Base-by-base conservation (phyloP, 2,888 invertebrate species). In the Polyommatus icarus region DNA sequence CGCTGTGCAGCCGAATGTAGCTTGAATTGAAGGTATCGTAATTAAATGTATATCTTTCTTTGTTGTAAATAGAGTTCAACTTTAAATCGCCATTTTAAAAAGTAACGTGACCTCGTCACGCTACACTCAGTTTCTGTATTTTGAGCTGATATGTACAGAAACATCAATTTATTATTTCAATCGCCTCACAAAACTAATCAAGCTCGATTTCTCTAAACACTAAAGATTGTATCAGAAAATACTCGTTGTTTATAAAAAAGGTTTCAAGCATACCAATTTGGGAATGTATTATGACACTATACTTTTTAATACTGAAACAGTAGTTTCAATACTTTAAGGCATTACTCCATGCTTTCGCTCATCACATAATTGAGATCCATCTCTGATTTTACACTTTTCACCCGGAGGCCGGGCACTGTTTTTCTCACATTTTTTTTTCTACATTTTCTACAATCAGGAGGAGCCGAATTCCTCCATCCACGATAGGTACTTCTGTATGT, bases 401-500 rank as follows among this genome's bases (percentile, higher is more conserved):
- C 54, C 54, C 18, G 54, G 5, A 54, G 54, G 54, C 12, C 54
- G 18, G 54, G 40, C 18, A 36, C 24, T 36, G 57, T 77, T 79
- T 78, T 57, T 76, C 76, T 78, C 76, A 77, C 67, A 57, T 57
- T 77, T 71, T 57, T 77, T 71, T 72, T 50, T 77, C 76, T 20
- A 73, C 71, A 78, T 80, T 80, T 82, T 84, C 82, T 80, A 87
- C 86, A 93, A 96, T 97, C 96, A 98, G 86, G 97, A 97, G 79
- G 98, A 98, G 78, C 99, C 99, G 87, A 98, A 99, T 91, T 99
- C 99, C 71, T 95, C 96, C 98, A 99, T 99, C 99, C 99, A 99
- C 85, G 97, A 96, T 85, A 98, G 97, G 94, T 99, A 99, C 89
- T 98, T 98, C 87, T 98, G 97, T 83, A 99, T 95, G 93, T 99